A percentile compares a stretch with the other conserved stretches of the same genome.
Evolutionary conservation across 2,888 invertebrate genomes (phyloP).

Genomic region (Smittia sp.): DNA sequence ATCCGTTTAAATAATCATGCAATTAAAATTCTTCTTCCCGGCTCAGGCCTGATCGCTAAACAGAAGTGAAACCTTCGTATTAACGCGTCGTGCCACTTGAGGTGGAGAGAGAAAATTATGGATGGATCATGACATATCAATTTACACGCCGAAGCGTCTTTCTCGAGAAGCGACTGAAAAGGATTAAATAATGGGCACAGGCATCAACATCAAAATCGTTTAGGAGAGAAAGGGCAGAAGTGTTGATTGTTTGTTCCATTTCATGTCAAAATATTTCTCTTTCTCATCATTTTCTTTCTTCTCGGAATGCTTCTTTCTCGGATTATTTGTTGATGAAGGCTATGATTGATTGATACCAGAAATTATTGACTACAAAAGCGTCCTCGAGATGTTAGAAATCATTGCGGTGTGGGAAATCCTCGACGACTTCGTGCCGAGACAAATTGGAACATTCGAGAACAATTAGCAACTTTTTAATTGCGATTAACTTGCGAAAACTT

Average conservation of each 20-base stretch:
- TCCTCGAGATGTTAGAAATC: not conserved
- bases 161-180: not conserved
- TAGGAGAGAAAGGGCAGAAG: constrained; percentile 17
- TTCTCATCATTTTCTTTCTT: constrained; percentile 1
- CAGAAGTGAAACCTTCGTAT: not conserved
- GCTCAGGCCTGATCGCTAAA: constrained; percentile 3
- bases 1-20: constrained; percentile 41
- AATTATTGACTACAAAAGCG: constrained; percentile 28
- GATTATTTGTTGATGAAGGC: not conserved
- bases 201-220: constrained; percentile 16
- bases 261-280: constrained; percentile 40
- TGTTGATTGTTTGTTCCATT: constrained; percentile 41
- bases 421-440: no score
- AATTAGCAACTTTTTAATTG: not conserved
- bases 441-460: not conserved
- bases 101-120: not conserved
- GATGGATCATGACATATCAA: constrained; percentile 39
- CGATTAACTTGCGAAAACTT: not conserved
- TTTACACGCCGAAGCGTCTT: constrained; percentile 23
- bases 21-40: constrained; percentile 38
- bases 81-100: not conserved
- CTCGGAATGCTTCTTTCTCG: not conserved
- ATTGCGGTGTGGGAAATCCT: not conserved
- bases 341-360: constrained; percentile 37
- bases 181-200: constrained; percentile 36